Conservation (phyloP, 2,888 invertebrate species). For the Drosophila macrospina region DNA sequence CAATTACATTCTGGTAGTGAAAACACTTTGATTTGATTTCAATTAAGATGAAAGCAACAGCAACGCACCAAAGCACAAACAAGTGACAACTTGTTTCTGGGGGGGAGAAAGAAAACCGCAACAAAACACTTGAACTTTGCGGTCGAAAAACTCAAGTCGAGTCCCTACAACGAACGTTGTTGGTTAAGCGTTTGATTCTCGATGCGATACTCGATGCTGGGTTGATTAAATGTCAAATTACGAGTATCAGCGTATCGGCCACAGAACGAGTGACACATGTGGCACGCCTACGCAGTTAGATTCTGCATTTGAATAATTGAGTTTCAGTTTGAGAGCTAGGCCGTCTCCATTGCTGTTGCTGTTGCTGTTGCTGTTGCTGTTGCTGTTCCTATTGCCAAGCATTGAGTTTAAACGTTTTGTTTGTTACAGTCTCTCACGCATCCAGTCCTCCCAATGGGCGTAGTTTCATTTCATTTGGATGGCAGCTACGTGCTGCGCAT, state of each 20-base stretch:
- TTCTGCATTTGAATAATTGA: conserved; percentile 68
- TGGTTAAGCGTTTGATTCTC: conserved; percentile 10
- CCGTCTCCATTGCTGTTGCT: too few relatives aligned
- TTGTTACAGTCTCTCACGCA: conserved; percentile 44
- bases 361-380: too few relatives aligned
- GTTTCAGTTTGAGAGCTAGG: conserved; percentile 45
- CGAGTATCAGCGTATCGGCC: conserved; percentile 48
- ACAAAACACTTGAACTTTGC: conserved; percentile 48
- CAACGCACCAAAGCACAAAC: conserved; percentile 38
- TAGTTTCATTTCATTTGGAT: conserved; percentile 74
- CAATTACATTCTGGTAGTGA: conserved; percentile 70
- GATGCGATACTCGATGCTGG: conserved; percentile 4
- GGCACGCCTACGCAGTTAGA: conserved; percentile 44
- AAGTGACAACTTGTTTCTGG: conserved; percentile 36
- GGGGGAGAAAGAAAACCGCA: conserved; percentile 50
- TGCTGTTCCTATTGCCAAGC: conserved; percentile 21
- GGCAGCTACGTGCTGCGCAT: conserved; percentile 64
- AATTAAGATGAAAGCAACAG: conserved; percentile 73
- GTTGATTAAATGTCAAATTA: conserved; percentile 78
- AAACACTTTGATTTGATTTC: conserved; percentile 81
- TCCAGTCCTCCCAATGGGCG: conserved; percentile 45
- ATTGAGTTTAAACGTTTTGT: conserved; percentile 60
- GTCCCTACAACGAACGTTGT: conserved; percentile 11
- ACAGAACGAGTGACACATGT: conserved; percentile 46
- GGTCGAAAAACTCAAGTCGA: conserved; percentile 6